phyloP scores from a whole-genome alignment of 2,888 invertebrate genomes.

The Drosophila acutilabella region DNA sequence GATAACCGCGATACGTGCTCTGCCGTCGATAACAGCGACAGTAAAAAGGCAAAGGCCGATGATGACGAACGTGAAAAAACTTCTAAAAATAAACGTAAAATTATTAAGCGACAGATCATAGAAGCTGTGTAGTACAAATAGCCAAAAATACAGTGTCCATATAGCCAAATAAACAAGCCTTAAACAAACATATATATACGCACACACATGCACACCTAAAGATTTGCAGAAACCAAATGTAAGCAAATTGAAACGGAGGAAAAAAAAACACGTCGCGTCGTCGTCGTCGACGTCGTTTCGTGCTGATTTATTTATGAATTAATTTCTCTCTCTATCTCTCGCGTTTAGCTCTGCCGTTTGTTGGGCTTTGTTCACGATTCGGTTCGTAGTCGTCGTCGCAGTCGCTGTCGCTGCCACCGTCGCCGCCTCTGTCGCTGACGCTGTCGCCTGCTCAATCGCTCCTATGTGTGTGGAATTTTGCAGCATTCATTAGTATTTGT shows the following conservation, averaged over 20 bases:
- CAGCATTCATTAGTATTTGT: slow-evolving; percentile 65
- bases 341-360: slow-evolving; percentile 38
- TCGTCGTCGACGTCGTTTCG: slow-evolving; percentile 38
- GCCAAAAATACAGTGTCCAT: slow-evolving; percentile 38
- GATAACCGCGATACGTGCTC: slow-evolving; percentile 26
- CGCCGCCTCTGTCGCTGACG: slow-evolving; percentile 10
- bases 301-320: slow-evolving; percentile 77
- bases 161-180: slow-evolving; percentile 51
- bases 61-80: slow-evolving; percentile 63
- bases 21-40: slow-evolving; percentile 13
- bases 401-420: slow-evolving; percentile 2
- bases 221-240: slow-evolving; percentile 45
- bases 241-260: slow-evolving; percentile 41
- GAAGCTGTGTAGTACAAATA: slow-evolving; percentile 43
- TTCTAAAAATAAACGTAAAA: slow-evolving; percentile 56
- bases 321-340: slow-evolving; percentile 69
- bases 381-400: slow-evolving; percentile 19
- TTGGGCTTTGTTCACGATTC: slow-evolving; percentile 58
- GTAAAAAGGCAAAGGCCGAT: slow-evolving; percentile 37
- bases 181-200: slow-evolving; percentile 27
- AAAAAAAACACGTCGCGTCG: slow-evolving; percentile 54
- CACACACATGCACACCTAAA: neutral
- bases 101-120: slow-evolving; percentile 52
- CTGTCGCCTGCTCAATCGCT: slow-evolving; percentile 24
- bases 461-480: slow-evolving; percentile 66